A percentile compares a stretch with the other conserved stretches of the same genome.
Evolutionary conservation across 2,888 invertebrate species (phyloP).

Genomic region (Neoscelio sp.): DNA sequence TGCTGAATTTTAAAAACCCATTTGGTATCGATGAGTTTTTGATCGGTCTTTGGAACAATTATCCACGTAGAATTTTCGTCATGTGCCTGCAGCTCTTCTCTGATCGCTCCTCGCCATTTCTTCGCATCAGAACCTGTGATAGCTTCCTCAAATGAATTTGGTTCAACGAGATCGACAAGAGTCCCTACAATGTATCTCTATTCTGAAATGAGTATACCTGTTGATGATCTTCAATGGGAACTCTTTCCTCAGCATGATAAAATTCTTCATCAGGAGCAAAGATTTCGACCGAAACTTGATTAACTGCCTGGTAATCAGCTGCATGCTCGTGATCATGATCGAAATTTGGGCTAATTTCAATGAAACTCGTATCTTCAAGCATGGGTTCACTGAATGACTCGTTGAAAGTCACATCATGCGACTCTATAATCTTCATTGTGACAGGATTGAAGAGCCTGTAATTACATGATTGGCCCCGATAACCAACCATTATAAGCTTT

Average conservation of each 20-base stretch:
- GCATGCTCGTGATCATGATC: no score
- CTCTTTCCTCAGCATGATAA: not conserved
- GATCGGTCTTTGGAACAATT: not conserved
- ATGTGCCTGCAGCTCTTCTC: constrained; percentile 41
- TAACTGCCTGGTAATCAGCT: no score
- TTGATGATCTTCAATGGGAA: no score
- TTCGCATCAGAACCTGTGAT: constrained; percentile 1
- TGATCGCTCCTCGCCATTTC: constrained; percentile 30
- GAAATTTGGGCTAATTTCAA: no score
- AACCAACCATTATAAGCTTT: constrained; percentile 69
- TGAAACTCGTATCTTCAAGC: no score
- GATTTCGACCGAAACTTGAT: no score
- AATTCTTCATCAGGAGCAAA: no score
- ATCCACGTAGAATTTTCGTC: constrained; percentile 32
- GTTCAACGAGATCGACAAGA: constrained; percentile 1
- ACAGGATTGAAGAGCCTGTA: constrained; percentile 60
- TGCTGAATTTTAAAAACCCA: constrained; percentile 53
- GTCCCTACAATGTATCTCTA: not conserved
- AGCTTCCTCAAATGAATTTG: constrained; percentile 38
- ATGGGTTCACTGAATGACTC: no score
- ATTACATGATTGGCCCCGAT: constrained; percentile 53
- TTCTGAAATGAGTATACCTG: no score
- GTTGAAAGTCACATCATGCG: constrained; percentile 57
- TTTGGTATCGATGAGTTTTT: constrained; percentile 37
- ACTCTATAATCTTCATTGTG: constrained; percentile 42